Evolutionary conservation across 2,888 invertebrate genomes (phyloP), one percentile per base, ranked within the genome.

Genomic region (Nomada goodeniana): DNA sequence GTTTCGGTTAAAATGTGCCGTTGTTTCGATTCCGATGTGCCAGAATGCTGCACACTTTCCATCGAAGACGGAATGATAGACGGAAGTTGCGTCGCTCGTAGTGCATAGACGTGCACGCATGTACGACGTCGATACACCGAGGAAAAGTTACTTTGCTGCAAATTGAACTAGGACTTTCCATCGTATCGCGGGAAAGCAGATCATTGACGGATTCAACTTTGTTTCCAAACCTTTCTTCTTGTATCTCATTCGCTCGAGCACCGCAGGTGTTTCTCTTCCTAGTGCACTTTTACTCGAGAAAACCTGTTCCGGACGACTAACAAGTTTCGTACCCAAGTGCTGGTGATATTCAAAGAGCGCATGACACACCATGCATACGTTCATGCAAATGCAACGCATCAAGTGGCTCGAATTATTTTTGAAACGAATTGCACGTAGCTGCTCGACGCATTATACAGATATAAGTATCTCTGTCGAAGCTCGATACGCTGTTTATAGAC

Each of bases 251-350:
- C 47, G 10, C 4, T 10, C 44, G 3, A 4, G 44, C 55, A 59
- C 36, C n/a, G 42, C 13, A 13, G 7, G 15, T 60, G 29, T 42
- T 42, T 36, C 59, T 68, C 59, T 68, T 79, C 59, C 61, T 65
- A 76, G 57, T 70, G 52, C 20, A 36, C 26, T 29, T 77, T 64
- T 81, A 57, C 36, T 15, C 47, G 50, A 13, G 26, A 20, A 55
- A 84, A 76, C 71, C 71, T 29, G 83, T 79, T 82, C 53, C 15
- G 5, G 18, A 4, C 11, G 15, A 10, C 18, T 3, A 47, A 55
- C 15, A 36, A 57, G 3, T 68, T 52, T 61, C 67, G 3, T 44
- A 63, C 23, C 10, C n/a, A 47, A n/a, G 47, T 3, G 23, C 5
- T 63, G 23, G 18, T 26, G 53, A 61, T 44, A 15, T n/a, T 55